phyloP scores from a whole-genome alignment of 2,797 vertebrate genomes.

The Arrhamphus sclerolepis region DNA sequence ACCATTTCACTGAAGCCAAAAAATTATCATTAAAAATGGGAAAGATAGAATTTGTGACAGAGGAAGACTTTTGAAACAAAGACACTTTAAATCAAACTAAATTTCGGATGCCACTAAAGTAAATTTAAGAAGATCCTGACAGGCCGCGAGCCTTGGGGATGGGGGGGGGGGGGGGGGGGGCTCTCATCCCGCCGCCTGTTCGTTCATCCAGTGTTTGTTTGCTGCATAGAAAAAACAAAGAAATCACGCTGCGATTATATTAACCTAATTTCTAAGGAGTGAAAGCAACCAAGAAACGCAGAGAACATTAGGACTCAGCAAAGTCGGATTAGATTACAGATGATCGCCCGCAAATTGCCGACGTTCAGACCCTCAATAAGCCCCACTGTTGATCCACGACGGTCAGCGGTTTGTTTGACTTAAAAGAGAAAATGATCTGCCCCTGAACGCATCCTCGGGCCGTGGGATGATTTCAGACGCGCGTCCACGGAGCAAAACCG shows the following conservation, averaged over 20 bases:
- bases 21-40: not conserved
- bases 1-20: not conserved
- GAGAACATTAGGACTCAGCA: not conserved
- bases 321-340: slow-evolving; percentile 12
- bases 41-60: not conserved
- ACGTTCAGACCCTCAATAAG: slow-evolving; percentile 27
- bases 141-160: not conserved
- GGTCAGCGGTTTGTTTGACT: slow-evolving; percentile 24
- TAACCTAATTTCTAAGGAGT: not conserved
- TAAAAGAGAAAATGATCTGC: not conserved
- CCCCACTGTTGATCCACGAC: slow-evolving; percentile 32
- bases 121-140: no score
- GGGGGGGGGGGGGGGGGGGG: slow-evolving; percentile 20
- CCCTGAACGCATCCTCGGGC: no score
- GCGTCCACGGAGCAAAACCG: no score
- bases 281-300: not conserved
- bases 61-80: slow-evolving; percentile 6
- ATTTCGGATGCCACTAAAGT: no score
- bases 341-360: slow-evolving; percentile 17
- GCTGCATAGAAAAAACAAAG: no score
- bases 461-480: no score
- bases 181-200: not conserved
- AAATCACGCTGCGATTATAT: slow-evolving; percentile 8
- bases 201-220: slow-evolving; percentile 22
- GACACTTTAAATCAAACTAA: no score